Base-by-base conservation (phyloP, 2,797 vertebrate genomes). In the Argyrosomus regius region DNA sequence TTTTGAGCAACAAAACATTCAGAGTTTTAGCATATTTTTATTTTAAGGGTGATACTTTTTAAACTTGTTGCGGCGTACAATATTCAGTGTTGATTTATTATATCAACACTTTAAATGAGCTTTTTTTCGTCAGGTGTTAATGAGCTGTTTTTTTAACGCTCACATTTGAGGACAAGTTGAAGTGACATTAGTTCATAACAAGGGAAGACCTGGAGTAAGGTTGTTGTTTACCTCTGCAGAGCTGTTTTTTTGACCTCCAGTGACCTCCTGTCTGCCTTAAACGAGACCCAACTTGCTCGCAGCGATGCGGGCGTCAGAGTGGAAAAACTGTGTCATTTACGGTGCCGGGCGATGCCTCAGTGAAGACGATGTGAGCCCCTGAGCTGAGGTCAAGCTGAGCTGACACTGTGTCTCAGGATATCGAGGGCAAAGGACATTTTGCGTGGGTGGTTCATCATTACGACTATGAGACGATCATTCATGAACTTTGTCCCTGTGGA, bases 181-280 rank as follows among this genome's bases (percentile, higher is more conserved):
- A 72, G 9, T 81, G 83, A 79, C 69, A 41, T 57, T 54, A 52
- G 73, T 75, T 67, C 53, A 48, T 68, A 82, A 77, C 22, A 52
- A 64, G 35, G 59, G 56, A 57, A 60, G 68, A 70, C 77, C 63
- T 8, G 64, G 48, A 81, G 87, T 61, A 17, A 54, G 69, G 71
- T 78, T 74, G 84, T 81, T 90, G 89, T 92, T 91, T 93, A 88
- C 86, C 71, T 83, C 79, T 24, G 61, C 48, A 43, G 76, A 82
- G 75, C 72, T 73, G 74, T 83, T 86, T 78, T 41, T 72, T 57
- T 86, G 77, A 88, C 87, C 84, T 56, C 20, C 13, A 0, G 17
- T 84, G 82, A 79, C 85, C 83, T 78, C 45, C 52, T 62, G 85
- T 85, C 87, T 75, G 20, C 18, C 2, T 60, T 88, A 73, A 91